A percentile compares a stretch with the other conserved stretches of the same genome.
Conservation (phyloP, 2,113 vertebrate species). For the Alosa alosa region DNA sequence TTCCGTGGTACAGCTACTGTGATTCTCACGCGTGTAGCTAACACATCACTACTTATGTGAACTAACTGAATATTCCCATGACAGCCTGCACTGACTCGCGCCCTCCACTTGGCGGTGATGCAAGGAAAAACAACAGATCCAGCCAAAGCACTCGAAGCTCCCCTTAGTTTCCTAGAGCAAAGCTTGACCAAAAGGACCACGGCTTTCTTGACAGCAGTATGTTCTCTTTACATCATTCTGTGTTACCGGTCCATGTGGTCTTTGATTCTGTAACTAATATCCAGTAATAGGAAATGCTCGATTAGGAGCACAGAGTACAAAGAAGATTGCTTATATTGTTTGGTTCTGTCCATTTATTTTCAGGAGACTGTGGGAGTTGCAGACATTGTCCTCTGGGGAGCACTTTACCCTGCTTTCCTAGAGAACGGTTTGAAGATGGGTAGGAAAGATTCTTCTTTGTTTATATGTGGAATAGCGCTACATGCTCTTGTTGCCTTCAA, state of each 20-base stretch:
- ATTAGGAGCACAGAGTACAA: not conserved
- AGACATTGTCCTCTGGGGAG: slow-evolving; percentile 85
- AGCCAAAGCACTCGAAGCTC: slow-evolving; percentile 57
- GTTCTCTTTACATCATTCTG: slow-evolving; percentile 31
- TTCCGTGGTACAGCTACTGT: not conserved
- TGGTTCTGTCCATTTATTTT: slow-evolving; percentile 42
- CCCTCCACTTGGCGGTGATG: slow-evolving; percentile 75
- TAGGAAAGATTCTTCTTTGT: not conserved
- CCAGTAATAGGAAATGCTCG: not conserved
- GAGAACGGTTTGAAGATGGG: not conserved
- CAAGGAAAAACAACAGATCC: slow-evolving; percentile 77
- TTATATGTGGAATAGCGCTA: not conserved
- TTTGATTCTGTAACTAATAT: not conserved
- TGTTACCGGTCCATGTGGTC: not conserved
- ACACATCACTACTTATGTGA: not conserved
- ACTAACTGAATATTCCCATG: slow-evolving; percentile 9
- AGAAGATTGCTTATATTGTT: not conserved
- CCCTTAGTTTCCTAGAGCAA: slow-evolving; percentile 76
- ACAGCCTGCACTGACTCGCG: slow-evolving; percentile 74
- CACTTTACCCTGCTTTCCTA: slow-evolving; percentile 71
- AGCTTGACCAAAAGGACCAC: slow-evolving; percentile 64
- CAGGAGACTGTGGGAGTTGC: slow-evolving; percentile 79
- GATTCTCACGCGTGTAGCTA: not conserved
- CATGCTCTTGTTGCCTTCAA: not conserved
- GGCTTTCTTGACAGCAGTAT: slow-evolving; percentile 79